These are phyloP conservation scores for Parauchenoglanis ngamensis DNA, from an alignment of 2,797 vertebrate species.

Conservation along the genomic window DNA sequence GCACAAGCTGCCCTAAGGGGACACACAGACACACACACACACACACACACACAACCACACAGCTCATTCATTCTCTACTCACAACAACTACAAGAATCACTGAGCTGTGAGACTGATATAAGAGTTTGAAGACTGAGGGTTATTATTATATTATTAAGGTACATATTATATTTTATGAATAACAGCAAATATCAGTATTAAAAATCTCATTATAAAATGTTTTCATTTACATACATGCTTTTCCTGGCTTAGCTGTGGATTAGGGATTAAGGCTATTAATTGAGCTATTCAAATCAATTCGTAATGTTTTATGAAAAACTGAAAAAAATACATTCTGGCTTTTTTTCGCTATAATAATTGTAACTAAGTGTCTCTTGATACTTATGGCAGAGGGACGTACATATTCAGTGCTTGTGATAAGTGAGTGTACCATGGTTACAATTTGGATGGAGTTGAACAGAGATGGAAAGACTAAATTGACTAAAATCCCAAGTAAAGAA, in stretches of 20 bases:
- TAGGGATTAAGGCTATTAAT: neutral
- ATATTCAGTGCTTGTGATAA: neutral
- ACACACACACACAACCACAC: constrained; percentile 31
- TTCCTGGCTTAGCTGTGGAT: neutral
- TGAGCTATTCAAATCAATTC: neutral
- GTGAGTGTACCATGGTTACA: neutral
- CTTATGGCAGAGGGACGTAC: neutral
- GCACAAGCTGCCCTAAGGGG: constrained; percentile 7
- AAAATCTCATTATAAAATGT: constrained; percentile 6
- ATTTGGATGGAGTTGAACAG: neutral
- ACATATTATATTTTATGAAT: neutral
- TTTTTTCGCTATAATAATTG: neutral
- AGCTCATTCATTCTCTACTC: neutral
- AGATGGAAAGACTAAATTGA: neutral
- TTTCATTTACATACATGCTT: neutral
- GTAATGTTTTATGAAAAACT: neutral
- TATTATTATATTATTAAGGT: neutral
- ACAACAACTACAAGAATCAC: neutral
- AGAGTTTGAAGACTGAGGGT: neutral
- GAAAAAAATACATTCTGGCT: neutral
- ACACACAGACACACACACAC: constrained; percentile 38
- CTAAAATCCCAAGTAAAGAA: neutral
- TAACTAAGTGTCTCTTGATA: neutral
- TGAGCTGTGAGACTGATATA: constrained; percentile 23
- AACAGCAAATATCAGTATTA: neutral